Percentiles rank a stretch among this genome's conserved stretches.
Conservation (phyloP, 2,797 vertebrate genomes). For the Eremophila alpestris region DNA sequence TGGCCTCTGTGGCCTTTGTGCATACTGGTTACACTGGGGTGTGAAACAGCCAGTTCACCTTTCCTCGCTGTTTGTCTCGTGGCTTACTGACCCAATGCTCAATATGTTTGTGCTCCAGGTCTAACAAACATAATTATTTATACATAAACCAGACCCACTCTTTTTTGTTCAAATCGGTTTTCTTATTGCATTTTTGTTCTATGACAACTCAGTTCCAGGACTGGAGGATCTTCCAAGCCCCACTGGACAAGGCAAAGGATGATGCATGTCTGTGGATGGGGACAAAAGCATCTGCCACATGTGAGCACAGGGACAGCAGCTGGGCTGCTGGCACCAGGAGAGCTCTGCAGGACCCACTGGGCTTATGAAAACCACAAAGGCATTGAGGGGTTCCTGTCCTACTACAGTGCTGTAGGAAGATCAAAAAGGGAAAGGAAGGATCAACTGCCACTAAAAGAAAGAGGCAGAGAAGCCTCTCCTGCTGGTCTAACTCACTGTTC, state of each 20-base stretch:
- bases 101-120: background rate
- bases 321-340: background rate
- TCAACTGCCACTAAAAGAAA: background rate
- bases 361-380: background rate
- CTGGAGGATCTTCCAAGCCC: background rate
- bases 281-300: background rate
- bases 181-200: background rate
- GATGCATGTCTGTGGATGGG: background rate
- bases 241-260: fast-evolving
- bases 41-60: background rate
- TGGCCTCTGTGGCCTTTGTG: background rate
- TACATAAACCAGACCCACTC: background rate
- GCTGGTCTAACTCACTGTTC: background rate
- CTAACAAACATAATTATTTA: background rate
- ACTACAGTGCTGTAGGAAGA: background rate
- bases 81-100: background rate
- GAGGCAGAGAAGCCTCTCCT: background rate
- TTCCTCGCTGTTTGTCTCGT: background rate
- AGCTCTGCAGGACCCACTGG: background rate
- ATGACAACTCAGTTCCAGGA: background rate
- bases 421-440: background rate
- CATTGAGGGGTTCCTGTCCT: background rate
- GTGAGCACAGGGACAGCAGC: background rate
- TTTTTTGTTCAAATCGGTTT: background rate
- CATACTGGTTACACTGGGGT: fast-evolving